Evolutionary conservation across 2,888 invertebrate genomes (phyloP), one percentile per base, ranked within the genome.

Genomic region (Boloria euphrosyne): DNA sequence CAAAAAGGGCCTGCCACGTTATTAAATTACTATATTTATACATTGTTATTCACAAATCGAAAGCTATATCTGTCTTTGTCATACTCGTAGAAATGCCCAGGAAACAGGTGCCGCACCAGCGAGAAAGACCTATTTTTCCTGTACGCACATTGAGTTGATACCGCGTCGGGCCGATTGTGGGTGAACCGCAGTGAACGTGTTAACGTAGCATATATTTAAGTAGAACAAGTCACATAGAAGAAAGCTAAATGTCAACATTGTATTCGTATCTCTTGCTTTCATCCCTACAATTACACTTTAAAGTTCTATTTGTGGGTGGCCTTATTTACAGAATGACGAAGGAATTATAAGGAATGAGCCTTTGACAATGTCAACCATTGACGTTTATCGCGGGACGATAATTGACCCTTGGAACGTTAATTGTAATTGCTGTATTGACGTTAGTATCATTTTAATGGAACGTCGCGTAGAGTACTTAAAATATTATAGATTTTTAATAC

Each of bases 261-360:
- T 43, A 17, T 18, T 54, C 13, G 31, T 44, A 18, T 31, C n/a
- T 54, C 49, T 43, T 55, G 17, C 18, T 54, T 44, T 17, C 13
- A 51, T 51, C 38, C 58, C 53, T 27, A 55, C 59, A 60, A 55
- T 59, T 58, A 62, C 18, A 62, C 13, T 61, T 51, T 49, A 38
- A 18, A 44, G 60, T 47, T 51, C 49, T 66, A 46, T 61, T 65
- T 68, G 66, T 71, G 77, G 77, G 77, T 74, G 76, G 76, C 70
- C 74, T 57, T 55, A 66, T 67, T 65, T 67, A 66, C 67, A 59
- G 71, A 75, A 71, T 72, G 79, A 78, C 75, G 79, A 79, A 77
- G 78, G 78, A 81, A 80, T 83, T 85, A 85, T 83, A 75, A 77
- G 74, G 78, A 80, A 83, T 78, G 79, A 77, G 57, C 73, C 74